Evolutionary conservation across 2,888 invertebrate species (phyloP).

Genomic region (Hirudinaria manillensis): DNA sequence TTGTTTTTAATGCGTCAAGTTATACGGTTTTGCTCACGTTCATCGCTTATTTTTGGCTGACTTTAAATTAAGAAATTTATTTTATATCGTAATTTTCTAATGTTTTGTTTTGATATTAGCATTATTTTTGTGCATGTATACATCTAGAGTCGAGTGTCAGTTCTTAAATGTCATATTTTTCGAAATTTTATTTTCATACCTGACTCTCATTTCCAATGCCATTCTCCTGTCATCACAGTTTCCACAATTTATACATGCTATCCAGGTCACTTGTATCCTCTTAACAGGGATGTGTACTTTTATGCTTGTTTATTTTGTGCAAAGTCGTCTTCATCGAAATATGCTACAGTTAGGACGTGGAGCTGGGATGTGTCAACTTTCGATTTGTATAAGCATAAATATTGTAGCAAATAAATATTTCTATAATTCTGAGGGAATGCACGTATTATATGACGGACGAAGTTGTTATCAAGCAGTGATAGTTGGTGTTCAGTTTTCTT

Average conservation of each 20-base stretch:
- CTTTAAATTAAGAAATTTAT: constrained; percentile 11
- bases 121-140: constrained; percentile 19
- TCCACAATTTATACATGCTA: not conserved
- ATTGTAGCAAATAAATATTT: too few species aligned
- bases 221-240: not conserved
- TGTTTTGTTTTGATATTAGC: constrained; percentile 6
- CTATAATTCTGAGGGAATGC: too few species aligned
- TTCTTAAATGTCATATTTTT: constrained; percentile 15
- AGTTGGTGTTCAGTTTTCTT: too few species aligned
- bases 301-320: too few species aligned
- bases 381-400: too few species aligned
- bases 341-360: too few species aligned
- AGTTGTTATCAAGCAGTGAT: too few species aligned
- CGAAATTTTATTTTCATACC: constrained; percentile 13
- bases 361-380: too few species aligned
- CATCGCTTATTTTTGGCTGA: constrained; percentile 22
- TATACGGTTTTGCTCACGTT: constrained; percentile 20
- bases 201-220: constrained; percentile 9
- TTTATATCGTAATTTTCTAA: constrained; percentile 10
- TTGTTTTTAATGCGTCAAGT: not conserved
- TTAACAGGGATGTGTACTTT: too few species aligned
- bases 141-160: constrained; percentile 18
- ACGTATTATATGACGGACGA: too few species aligned
- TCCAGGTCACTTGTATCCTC: too few species aligned
- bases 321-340: too few species aligned